Base-by-base conservation (phyloP, 2,113 vertebrate genomes). In the Synchiropus splendidus region DNA sequence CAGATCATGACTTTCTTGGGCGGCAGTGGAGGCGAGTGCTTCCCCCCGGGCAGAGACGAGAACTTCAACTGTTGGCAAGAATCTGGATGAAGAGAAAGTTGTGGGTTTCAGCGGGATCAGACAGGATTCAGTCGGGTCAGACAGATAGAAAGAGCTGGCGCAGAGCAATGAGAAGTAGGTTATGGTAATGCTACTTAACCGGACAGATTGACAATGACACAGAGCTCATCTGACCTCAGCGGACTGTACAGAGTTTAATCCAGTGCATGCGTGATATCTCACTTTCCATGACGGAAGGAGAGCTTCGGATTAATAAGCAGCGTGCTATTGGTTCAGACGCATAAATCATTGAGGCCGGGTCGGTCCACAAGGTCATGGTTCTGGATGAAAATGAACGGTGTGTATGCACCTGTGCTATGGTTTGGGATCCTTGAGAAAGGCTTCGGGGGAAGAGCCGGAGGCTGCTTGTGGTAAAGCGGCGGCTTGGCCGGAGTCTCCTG, bases 1-100 rank as follows among this genome's bases (percentile, higher is more conserved):
- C 92, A 97, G 61, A 98, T 94, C 92, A 98, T 91, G 76, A 97
- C 91, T 87, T 98, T 98, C 86, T 98, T 97, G 79, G 94, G 94
- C 81, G 95, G 94, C 82, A 97, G 89, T 49, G 92, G 92, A 71
- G 95, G 95, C 42, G 94, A 98, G 82, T 92, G 87, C 82, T 94
- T 97, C 58, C 90, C 88, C 59, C 89, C 75, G 2, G 70, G 89
- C 86, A 94, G 86, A 77, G 88, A 94, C 86, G 90, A 89, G 82
- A 98, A 87, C 87, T 97, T 97, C 85, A 93, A 79, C 64, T 90
- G 84, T 85, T 90, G 90, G 45, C 90, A 90, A 74, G 91, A 85
- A 85, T 97, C 92, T 98, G 74, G 16, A 56, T 13, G 37, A 15
- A 35, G 6, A 48, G 16, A 17, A 13, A 39, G 16, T 45, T 32